Evolutionary conservation across 1,140 invertebrate species (phyloP).

Genomic region (Tribolium castaneum): DNA sequence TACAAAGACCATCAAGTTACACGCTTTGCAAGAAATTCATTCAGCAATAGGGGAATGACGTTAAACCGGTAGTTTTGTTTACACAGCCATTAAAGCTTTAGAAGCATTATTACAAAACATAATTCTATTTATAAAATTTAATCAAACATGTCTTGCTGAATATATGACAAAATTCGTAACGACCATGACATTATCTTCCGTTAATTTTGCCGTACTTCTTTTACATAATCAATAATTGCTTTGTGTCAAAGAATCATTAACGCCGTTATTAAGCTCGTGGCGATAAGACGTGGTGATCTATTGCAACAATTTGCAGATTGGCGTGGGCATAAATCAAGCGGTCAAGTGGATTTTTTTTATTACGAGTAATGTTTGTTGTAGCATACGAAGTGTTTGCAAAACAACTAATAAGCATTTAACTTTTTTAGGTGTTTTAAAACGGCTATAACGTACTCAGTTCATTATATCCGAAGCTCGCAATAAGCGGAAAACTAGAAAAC

Average conservation of each 20-base stretch:
- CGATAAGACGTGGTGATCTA: neutral
- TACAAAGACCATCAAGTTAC: neutral
- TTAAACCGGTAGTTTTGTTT: conserved; percentile 10
- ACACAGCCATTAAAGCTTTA: neutral
- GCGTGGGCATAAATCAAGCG: too few species aligned
- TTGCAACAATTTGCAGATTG: neutral
- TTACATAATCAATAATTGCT: conserved; percentile 13
- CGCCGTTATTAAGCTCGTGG: neutral
- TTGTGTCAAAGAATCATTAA: conserved; percentile 5
- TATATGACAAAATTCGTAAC: conserved; percentile 6
- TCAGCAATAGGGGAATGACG: neutral
- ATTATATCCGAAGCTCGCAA: too few species aligned
- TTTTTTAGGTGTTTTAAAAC: too few species aligned
- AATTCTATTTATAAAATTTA: conserved; percentile 21
- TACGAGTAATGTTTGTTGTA: too few species aligned
- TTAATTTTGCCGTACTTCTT: neutral
- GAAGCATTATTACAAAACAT: neutral
- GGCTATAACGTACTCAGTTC: too few species aligned
- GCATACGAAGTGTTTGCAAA: too few species aligned
- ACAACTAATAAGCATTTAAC: too few species aligned
- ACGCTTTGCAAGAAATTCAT: neutral
- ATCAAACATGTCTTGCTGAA: neutral
- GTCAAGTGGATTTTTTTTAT: too few species aligned
- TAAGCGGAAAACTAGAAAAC: too few species aligned
- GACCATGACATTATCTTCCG: conserved; percentile 18